Percentiles rank a stretch among this genome's conserved stretches.
Evolutionary conservation across 2,888 invertebrate genomes (phyloP).

Genomic region (Criorhina ranunculi): DNA sequence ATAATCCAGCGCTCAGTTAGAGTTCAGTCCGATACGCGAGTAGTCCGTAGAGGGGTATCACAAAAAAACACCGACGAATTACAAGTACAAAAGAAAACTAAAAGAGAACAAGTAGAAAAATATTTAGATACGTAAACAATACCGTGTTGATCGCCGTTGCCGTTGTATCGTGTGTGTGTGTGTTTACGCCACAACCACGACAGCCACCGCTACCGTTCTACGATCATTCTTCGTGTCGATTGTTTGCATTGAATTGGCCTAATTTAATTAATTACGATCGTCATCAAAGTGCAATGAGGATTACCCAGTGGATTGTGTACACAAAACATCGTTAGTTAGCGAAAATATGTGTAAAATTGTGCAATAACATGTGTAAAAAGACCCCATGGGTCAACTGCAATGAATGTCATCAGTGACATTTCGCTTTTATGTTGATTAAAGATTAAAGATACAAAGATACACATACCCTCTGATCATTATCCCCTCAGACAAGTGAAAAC

Average conservation of each 20-base stretch:
- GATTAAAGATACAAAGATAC: not conserved
- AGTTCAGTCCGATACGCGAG: conserved; percentile 72
- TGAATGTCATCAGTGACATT: conserved; percentile 41
- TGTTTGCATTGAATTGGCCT: conserved; percentile 69
- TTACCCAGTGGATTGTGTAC: not conserved
- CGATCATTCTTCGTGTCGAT: conserved; percentile 52
- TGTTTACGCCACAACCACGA: conserved; percentile 81
- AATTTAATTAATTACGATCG: conserved; percentile 70
- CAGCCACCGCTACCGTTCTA: conserved; percentile 76
- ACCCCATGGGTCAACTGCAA: not conserved
- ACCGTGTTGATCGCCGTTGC: conserved; percentile 51
- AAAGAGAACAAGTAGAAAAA: conserved; percentile 25
- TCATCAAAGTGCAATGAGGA: conserved; percentile 54
- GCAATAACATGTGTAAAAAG: conserved; percentile 3
- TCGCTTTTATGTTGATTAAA: not conserved
- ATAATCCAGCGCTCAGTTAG: conserved; percentile 68
- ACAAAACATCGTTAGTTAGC: not conserved
- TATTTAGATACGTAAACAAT: conserved; percentile 65
- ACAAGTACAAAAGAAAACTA: conserved; percentile 22
- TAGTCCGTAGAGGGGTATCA: conserved; percentile 58
- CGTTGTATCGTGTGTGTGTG: conserved; percentile 80
- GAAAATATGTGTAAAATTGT: not conserved
- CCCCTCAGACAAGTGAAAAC: conserved; percentile 32
- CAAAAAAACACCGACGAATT: conserved; percentile 24
- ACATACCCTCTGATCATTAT: not conserved